Conservation (phyloP, 2,113 vertebrate species). For the Cyanoramphus novaezelandiae region DNA sequence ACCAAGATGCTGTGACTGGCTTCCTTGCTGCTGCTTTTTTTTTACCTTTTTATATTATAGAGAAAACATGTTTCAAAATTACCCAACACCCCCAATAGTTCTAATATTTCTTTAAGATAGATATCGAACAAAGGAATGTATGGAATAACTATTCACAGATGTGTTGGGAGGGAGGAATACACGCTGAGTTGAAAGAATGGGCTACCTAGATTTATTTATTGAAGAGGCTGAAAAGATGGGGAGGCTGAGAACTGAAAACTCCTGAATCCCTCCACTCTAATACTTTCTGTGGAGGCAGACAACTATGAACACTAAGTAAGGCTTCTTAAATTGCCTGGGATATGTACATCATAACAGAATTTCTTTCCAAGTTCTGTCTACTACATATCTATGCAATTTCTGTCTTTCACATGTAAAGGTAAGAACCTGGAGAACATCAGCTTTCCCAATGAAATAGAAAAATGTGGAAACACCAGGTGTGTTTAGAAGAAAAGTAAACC, state of each 20-base stretch:
- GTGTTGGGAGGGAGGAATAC: neutral
- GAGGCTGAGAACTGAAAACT: neutral
- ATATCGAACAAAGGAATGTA: neutral
- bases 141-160: neutral
- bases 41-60: neutral
- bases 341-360: neutral
- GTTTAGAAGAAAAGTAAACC: neutral
- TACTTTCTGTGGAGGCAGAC: neutral
- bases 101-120: neutral
- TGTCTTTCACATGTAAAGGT: neutral
- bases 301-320: neutral
- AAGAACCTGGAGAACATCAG: neutral
- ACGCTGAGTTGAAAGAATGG: neutral
- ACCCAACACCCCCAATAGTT: neutral
- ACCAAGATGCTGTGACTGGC: neutral
- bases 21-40: neutral
- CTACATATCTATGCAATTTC: neutral
- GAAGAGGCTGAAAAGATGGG: neutral
- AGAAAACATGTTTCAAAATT: neutral
- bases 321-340: neutral
- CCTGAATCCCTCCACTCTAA: neutral
- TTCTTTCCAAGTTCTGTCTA: neutral
- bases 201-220: neutral
- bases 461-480: neutral
- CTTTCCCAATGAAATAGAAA: neutral